Evolutionary conservation across 2,888 invertebrate species (phyloP), one percentile per base, ranked within the genome.

Genomic region (Synanthedon tipuliformis): DNA sequence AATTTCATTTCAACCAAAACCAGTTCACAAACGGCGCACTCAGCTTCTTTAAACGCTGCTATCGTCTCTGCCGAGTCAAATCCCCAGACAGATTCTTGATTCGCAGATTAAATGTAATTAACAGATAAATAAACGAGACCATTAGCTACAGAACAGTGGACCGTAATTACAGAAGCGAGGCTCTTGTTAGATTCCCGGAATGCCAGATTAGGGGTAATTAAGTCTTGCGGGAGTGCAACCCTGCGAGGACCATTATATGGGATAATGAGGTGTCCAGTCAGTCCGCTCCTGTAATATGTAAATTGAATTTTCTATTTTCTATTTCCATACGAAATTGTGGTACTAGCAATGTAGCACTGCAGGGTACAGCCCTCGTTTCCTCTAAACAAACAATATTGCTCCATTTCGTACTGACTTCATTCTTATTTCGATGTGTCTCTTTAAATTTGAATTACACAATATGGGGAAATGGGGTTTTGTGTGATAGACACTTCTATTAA

Each of bases 241-340:
- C 72, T 61, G 69, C 63, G 71, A 67, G 69, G 68, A 68, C 76
- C 75, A 78, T 83, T 82, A 83, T 78, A 78, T 75, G 80, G 82
- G 81, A 80, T 82, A 84, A 84, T 82, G 82, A 82, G 82, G 77
- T 79, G 84, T 77, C 82, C 82, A 82, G 77, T 78, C 82, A 75
- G 77, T 66, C 68, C 60, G 59, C 76, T 72, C 75, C 71, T 78
- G 75, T 79, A 75, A 76, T 81, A 84, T 82, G 81, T 76, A 82
- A 83, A 84, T 82, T 82, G 75, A 83, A 83, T 79, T 80, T 76
- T 74, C 74, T 72, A 73, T 76, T 73, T 68, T 61, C 64, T 23
- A 45, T 45, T 45, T 45, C 13, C 13, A 15, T n/a, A 45, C 45
- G 13, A 15, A 45, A 45, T 45, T 45, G 45, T 45, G 12, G n/a